Evolutionary conservation across 1,140 invertebrate species (phyloP).

Genomic region (Popillia japonica): DNA sequence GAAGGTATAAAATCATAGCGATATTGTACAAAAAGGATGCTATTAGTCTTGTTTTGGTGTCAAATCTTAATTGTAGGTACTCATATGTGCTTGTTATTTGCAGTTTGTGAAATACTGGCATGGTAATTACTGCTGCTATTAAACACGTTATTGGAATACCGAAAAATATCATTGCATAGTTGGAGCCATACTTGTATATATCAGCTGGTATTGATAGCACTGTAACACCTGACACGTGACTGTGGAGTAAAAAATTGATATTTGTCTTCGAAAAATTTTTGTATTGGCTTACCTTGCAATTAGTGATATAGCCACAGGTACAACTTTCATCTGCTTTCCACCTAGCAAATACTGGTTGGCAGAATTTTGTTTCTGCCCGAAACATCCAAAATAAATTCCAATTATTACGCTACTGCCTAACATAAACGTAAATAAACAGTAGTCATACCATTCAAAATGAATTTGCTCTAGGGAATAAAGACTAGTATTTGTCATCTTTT

Average conservation of each 20-base stretch:
- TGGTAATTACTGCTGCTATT: conserved; percentile 65
- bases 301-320: conserved; percentile 67
- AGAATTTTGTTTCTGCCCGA: conserved; percentile 64
- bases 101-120: conserved; percentile 76
- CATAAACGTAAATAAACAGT: conserved; percentile 65
- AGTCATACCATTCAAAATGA: conserved; percentile 59
- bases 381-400: conserved; percentile 70
- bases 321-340: conserved; percentile 66
- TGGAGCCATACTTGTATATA: conserved; percentile 75
- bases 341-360: conserved; percentile 70
- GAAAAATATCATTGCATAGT: conserved; percentile 70
- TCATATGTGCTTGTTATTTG: conserved; percentile 78
- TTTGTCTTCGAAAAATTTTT: neutral
- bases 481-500: neutral
- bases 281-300: conserved; percentile 61
- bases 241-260: conserved; percentile 55
- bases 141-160: conserved; percentile 69
- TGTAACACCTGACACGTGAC: conserved; percentile 81
- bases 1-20: conserved; percentile 64
- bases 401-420: conserved; percentile 66
- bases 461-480: neutral
- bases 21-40: conserved; percentile 65
- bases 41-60: conserved; percentile 63
- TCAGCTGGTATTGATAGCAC: conserved; percentile 74
- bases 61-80: conserved; percentile 64